Conservation (phyloP, 2,888 invertebrate species). For the Congeria kusceri region DNA sequence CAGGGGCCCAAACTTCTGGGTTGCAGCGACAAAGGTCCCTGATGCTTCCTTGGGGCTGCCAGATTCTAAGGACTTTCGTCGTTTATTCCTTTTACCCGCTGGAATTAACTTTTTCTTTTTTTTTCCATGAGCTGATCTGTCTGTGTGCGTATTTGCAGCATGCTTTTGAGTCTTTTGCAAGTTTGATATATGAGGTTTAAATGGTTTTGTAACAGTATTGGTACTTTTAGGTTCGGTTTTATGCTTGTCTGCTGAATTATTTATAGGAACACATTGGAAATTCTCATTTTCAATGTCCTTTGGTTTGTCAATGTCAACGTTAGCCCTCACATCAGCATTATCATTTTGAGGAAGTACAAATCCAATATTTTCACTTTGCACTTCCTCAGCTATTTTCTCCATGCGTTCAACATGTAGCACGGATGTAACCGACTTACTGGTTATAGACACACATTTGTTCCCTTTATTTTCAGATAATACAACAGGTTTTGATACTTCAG, state of each 20-base stretch:
- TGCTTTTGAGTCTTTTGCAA: not conserved
- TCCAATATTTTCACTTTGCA: too few relatives aligned
- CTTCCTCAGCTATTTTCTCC: too few relatives aligned
- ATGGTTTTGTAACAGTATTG: not conserved
- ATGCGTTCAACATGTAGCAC: too few relatives aligned
- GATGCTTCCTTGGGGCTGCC: slow-evolving; percentile 34
- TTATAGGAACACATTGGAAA: not conserved
- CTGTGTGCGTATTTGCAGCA: not conserved
- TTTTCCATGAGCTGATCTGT: not conserved
- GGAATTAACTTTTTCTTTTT: slow-evolving; percentile 34
- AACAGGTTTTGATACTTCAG: too few relatives aligned
- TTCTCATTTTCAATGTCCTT: slow-evolving; percentile 23
- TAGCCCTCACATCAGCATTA: too few relatives aligned
- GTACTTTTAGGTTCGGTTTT: too few relatives aligned
- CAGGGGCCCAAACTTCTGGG: slow-evolving; percentile 40
- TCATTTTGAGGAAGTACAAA: too few relatives aligned
- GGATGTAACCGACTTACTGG: too few relatives aligned
- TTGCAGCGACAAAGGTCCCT: slow-evolving; percentile 47
- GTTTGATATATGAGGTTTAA: not conserved
- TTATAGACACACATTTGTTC: too few relatives aligned
- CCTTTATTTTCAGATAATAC: too few relatives aligned
- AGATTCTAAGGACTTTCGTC: slow-evolving; percentile 8
- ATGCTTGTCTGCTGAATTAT: too few relatives aligned
- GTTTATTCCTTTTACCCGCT: slow-evolving; percentile 33
- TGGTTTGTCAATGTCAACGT: not conserved